Conservation (phyloP, 2,113 vertebrate species). For the Atractosteus spatula region DNA sequence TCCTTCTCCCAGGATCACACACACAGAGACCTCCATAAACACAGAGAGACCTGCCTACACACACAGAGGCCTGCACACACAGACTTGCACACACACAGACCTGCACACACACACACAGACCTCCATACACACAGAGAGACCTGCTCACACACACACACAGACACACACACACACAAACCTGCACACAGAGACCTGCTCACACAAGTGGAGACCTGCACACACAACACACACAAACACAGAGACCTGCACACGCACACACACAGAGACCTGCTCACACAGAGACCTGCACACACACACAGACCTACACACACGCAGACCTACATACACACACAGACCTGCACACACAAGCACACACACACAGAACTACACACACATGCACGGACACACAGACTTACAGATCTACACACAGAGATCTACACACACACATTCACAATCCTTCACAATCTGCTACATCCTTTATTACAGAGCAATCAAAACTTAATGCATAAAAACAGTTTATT, state of each 20-base stretch:
- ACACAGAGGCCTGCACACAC: slow-evolving; percentile 11
- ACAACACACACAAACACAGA: neutral
- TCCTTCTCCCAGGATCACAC: too few relatives aligned
- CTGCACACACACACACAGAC: neutral
- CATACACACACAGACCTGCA: neutral
- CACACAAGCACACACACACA: too few relatives aligned
- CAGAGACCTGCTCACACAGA: neutral
- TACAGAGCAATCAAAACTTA: too few relatives aligned
- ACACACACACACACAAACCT: slow-evolving; percentile 12
- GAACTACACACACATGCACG: too few relatives aligned
- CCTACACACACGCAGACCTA: neutral
- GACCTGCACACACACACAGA: neutral
- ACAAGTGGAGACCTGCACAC: neutral
- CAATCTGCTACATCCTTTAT: too few relatives aligned
- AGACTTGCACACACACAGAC: neutral
- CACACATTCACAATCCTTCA: slow-evolving; percentile 2
- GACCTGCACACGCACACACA: too few relatives aligned
- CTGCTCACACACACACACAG: slow-evolving; percentile 17
- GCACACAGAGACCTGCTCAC: slow-evolving; percentile 11
- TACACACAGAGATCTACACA: slow-evolving; percentile 16
- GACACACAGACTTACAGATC: neutral
- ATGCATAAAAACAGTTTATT: neutral
- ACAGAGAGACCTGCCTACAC: neutral
- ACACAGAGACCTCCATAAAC: too few relatives aligned
- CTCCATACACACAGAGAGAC: slow-evolving; percentile 5